Evolutionary conservation across 2,797 vertebrate genomes (phyloP).

Genomic region (Hydrophis major): DNA sequence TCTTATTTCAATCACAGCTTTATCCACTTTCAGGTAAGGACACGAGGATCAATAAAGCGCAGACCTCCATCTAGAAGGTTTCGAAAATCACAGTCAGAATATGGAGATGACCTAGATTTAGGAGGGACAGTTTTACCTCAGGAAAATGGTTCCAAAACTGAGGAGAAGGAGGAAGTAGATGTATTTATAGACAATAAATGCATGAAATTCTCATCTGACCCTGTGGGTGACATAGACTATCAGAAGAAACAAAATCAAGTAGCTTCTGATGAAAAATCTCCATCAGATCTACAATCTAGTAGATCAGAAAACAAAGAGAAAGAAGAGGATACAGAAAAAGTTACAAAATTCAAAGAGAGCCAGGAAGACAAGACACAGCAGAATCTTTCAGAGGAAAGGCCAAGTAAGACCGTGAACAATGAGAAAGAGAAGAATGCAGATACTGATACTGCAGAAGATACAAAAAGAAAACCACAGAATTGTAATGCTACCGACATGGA

Average conservation of each 20-base stretch:
- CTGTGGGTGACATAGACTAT: conserved; percentile 11
- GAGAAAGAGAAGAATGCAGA: not conserved
- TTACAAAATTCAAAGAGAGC: conserved; percentile 7
- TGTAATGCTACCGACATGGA: not conserved
- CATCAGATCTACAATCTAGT: conserved; percentile 36
- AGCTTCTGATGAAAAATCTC: conserved; percentile 32
- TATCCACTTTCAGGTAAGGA: conserved; percentile 66
- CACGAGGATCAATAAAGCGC: conserved; percentile 73
- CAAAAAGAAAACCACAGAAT: conserved; percentile 10
- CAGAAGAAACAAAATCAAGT: conserved; percentile 27
- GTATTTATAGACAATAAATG: conserved; percentile 51
- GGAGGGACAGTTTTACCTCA: conserved; percentile 48
- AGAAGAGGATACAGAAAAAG: conserved; percentile 24
- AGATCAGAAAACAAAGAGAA: conserved; percentile 48
- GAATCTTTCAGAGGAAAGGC: not conserved
- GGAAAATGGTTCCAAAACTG: conserved; percentile 73
- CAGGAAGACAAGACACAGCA: not conserved
- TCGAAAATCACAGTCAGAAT: conserved; percentile 74
- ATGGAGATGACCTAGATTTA: conserved; percentile 59
- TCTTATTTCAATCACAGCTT: conserved; percentile 10
- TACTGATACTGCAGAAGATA: not conserved
- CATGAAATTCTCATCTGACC: not conserved
- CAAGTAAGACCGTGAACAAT: not conserved
- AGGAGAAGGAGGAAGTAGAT: conserved; percentile 57
- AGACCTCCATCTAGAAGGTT: conserved; percentile 77